Base-by-base conservation (phyloP, 2,113 vertebrate species). In the Charadrius vociferus region DNA sequence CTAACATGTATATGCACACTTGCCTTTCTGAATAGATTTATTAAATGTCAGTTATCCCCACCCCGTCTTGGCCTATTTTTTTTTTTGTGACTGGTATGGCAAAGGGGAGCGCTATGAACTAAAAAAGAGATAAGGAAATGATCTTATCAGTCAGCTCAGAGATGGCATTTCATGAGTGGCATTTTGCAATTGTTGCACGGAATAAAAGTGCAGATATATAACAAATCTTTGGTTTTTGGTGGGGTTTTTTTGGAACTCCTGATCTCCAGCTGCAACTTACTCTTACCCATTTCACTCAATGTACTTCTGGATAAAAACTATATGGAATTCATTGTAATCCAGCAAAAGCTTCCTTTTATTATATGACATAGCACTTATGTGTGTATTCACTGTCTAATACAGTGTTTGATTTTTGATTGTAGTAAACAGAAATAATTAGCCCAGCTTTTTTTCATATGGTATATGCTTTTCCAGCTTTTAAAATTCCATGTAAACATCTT, bases 61-160 rank as follows among this genome's bases (percentile, higher is more conserved):
- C 52, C 68, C 47, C 41, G 41, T 81, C 77, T 73, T 89, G 92
- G 68, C 58, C 71, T 95, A 36, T 84, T 77, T 91, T 86, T 41
- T 41, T 41, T 41, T 84, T 91, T 94, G 22, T 92, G 67, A 86
- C 65, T 88, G 13, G 65, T 78, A 41, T 70, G 43, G 73, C 49
- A 92, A 86, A 22, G 39, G 47, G 68, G 83, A 95, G 92, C 89
- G 73, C 74, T 72, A 96, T 75, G 71, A 90, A 65, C 88, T 93
- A 58, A 83, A 93, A 94, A 70, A 67, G 67, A 93, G 86, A 95
- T 84, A 95, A 91, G 80, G 86, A 86, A 81, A 80, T 74, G 74
- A 88, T 92, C 75, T 86, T 96, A 88, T 96, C 90, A 71, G 86
- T 91, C 80, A 72, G 56, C 43, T 93, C 83, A 89, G 80, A 92